Evolutionary conservation across 2,888 invertebrate genomes (phyloP).

Genomic region (Altica lythri): DNA sequence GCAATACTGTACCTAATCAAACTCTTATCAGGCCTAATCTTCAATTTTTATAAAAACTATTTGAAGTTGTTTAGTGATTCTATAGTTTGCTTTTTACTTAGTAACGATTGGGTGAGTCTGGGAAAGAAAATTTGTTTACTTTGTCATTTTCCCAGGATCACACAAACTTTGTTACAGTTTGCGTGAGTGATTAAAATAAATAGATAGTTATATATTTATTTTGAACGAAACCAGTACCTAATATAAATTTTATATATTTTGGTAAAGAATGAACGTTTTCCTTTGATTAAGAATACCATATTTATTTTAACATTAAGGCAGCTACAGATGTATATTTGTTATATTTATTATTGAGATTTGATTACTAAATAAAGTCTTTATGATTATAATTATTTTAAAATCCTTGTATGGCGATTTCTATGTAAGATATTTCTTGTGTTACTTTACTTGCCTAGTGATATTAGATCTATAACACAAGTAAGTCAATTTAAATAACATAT

Average conservation of each 20-base stretch:
- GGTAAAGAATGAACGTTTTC: slow-evolving; percentile 39
- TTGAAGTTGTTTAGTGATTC: slow-evolving; percentile 37
- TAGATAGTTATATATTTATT: slow-evolving; percentile 36
- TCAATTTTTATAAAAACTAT: slow-evolving; percentile 45
- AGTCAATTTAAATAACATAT: too few relatives aligned
- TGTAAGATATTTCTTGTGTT: too few relatives aligned
- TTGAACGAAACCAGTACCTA: slow-evolving; percentile 50
- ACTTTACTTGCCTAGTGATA: too few relatives aligned
- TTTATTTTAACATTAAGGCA: slow-evolving; percentile 47
- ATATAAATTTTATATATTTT: slow-evolving; percentile 55
- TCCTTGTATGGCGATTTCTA: too few relatives aligned
- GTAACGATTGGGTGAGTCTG: slow-evolving; percentile 29
- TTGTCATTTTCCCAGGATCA: slow-evolving; percentile 40
- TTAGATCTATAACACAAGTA: too few relatives aligned
- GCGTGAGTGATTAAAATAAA: slow-evolving; percentile 27
- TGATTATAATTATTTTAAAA: too few relatives aligned
- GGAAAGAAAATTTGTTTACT: slow-evolving; percentile 33
- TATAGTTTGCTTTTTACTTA: slow-evolving; percentile 37
- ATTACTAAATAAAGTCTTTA: slow-evolving; percentile 46
- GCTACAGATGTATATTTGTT: slow-evolving; percentile 48
- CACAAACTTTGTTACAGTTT: slow-evolving; percentile 32
- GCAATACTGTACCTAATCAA: slow-evolving; percentile 48
- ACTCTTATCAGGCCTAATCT: slow-evolving; percentile 47
- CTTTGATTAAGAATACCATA: slow-evolving; percentile 35
- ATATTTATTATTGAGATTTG: slow-evolving; percentile 49